phyloP scores from a whole-genome alignment of 1,140 invertebrate genomes.

The Ceratosolen fusciceps region DNA sequence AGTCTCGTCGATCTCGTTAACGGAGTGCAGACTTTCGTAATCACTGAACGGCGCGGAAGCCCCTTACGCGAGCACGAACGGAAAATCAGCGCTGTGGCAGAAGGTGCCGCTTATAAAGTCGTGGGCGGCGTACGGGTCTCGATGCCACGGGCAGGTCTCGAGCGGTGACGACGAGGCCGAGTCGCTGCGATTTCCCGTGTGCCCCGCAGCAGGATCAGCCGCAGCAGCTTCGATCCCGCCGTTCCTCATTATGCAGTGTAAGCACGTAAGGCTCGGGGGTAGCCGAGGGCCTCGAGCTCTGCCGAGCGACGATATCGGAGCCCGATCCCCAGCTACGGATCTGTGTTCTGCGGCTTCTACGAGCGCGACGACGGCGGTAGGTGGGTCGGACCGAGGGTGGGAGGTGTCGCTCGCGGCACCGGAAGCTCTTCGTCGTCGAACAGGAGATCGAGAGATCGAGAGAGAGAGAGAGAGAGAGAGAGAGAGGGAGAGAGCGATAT shows the following conservation, averaged over 20 bases:
- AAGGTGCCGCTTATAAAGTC: too few species aligned
- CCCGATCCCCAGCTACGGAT: not conserved
- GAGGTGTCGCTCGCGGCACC: too few species aligned
- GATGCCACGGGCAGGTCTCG: too few species aligned
- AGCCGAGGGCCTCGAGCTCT: slow-evolving; percentile 19
- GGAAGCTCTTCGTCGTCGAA: too few species aligned
- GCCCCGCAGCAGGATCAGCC: not conserved
- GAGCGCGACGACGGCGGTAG: too few species aligned
- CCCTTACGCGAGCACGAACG: too few species aligned
- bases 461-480: too few species aligned
- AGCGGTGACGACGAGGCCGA: not conserved
- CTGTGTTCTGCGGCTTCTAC: not conserved
- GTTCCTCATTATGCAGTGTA: slow-evolving; percentile 55
- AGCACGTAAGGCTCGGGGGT: slow-evolving; percentile 57
- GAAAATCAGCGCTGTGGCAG: too few species aligned
- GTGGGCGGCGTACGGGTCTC: too few species aligned
- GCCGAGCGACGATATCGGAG: slow-evolving; percentile 17
- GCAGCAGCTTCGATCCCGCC: not conserved
- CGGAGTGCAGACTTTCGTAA: slow-evolving; percentile 28
- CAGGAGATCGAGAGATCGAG: too few species aligned
- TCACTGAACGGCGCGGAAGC: slow-evolving; percentile 40
- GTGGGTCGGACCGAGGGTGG: too few species aligned
- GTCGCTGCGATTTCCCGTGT: not conserved
- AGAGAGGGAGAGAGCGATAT: slow-evolving; percentile 33
- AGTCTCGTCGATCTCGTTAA: slow-evolving; percentile 11